These are phyloP conservation scores for Papilio machaon DNA, from an alignment of 1,140 invertebrate species.

Conservation along the genomic window DNA sequence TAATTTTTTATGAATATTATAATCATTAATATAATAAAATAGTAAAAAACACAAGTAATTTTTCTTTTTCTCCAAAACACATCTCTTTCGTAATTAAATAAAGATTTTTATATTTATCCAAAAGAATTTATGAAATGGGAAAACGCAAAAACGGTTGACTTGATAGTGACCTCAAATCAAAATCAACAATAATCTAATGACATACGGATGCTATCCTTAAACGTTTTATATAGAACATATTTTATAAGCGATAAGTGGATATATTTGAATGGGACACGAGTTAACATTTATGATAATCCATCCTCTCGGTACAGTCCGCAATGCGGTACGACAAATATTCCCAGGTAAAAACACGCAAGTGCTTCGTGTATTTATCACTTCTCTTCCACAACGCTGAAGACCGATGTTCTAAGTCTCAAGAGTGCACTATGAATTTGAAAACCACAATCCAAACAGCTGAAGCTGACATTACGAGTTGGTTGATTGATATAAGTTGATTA, in stretches of 20 bases:
- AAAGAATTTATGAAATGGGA: too few relatives aligned
- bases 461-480: background rate
- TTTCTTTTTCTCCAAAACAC: too few relatives aligned
- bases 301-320: slow-evolving; percentile 24
- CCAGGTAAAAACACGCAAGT: slow-evolving; percentile 29
- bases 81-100: too few relatives aligned
- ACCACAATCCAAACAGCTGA: background rate
- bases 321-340: slow-evolving; percentile 26
- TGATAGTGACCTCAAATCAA: too few relatives aligned
- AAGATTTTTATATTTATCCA: too few relatives aligned
- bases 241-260: background rate
- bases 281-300: slow-evolving; percentile 28
- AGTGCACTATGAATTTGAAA: slow-evolving; percentile 2
- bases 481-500: background rate
- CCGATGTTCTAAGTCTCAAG: background rate
- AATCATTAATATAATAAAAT: too few relatives aligned
- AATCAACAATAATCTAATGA: too few relatives aligned
- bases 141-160: too few relatives aligned
- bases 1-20: background rate
- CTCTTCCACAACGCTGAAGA: background rate
- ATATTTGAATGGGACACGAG: slow-evolving; percentile 1
- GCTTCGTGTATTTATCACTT: slow-evolving; percentile 24
- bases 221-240: background rate
- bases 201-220: too few relatives aligned
- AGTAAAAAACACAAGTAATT: too few relatives aligned